Base-by-base conservation (phyloP, 2,888 invertebrate species). In the Phyllotreta cruciferae region DNA sequence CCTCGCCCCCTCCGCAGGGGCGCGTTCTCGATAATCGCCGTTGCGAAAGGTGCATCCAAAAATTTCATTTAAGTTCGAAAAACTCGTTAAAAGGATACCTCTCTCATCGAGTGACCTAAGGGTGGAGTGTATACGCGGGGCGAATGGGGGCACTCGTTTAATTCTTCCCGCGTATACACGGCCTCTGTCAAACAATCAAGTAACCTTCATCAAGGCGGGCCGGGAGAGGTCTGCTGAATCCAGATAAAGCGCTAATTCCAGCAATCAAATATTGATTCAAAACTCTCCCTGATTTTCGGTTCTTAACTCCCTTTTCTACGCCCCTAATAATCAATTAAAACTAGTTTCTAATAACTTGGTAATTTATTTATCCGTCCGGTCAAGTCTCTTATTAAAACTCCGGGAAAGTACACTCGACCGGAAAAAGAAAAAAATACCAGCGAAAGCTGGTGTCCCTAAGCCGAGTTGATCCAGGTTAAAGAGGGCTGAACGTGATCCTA, bases 241-340 rank as follows among this genome's bases (percentile, higher is more conserved):
- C 81, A 80, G 81, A 81, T 81, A 81, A 80, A 81, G 81, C 80
- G 78, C 81, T 81, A 81, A 81, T 81, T 81, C 81, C 81, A 81
- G 80, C 81, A 81, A 81, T 82, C 81, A 82, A 82, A 82, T 81
- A 82, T 82, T 82, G 81, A 82, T 82, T 82, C 81, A 82, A 81
- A 81, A 81, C 77, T 79, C 79, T 74, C 79, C 79, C 76, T 75
- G 73, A 74, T 77, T 77, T 75, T 77, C 74, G 72, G 71, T 78
- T 77, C 77, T 76, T 77, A 77, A 76, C 42, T n/a, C n/a, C 52
- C 60, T 24, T 24, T 24, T 24, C 24, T 1, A 24, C 24, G 24
- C 24, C 24, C 4, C 24, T 24, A 24, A 24, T 24, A 24, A 24
- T 24, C 24, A 24, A 24, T 24, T 24, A 24, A n/a, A 24, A 24